These are phyloP conservation scores for human (Homo sapiens) DNA, from an alignment of 2,113 vertebrate genomes.

Conservation along the genomic window DNA sequence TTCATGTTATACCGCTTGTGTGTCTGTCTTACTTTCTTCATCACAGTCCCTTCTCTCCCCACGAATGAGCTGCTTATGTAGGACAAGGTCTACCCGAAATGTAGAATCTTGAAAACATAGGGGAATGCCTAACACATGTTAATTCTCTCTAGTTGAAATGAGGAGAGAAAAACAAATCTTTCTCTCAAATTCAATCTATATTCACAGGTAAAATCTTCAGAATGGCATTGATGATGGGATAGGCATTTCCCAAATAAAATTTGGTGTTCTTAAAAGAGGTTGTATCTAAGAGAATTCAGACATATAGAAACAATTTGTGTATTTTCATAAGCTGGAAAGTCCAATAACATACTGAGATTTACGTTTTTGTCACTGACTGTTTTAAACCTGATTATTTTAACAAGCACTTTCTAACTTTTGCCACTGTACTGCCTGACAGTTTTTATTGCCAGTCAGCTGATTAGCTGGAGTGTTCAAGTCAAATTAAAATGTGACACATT, in stretches of 20 bases:
- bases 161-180: background rate
- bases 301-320: background rate
- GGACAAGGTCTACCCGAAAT: background rate
- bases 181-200: background rate
- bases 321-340: conserved; percentile 39
- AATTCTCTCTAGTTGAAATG: background rate
- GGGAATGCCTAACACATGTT: background rate
- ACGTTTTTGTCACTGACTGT: conserved; percentile 40
- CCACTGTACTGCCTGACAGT: conserved; percentile 23
- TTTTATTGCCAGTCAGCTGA: conserved; percentile 64
- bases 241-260: background rate
- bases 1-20: background rate
- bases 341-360: background rate
- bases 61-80: background rate
- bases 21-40: background rate
- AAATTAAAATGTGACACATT: conserved; percentile 65
- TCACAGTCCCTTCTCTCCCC: background rate
- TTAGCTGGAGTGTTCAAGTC: conserved; percentile 50
- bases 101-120: background rate
- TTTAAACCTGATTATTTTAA: conserved; percentile 60
- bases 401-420: conserved; percentile 36
- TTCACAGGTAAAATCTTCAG: background rate
- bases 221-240: background rate
- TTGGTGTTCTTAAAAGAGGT: background rate
- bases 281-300: background rate